phyloP scores from a whole-genome alignment of 1,140 invertebrate species.

The Drosophila nebulosa region DNA sequence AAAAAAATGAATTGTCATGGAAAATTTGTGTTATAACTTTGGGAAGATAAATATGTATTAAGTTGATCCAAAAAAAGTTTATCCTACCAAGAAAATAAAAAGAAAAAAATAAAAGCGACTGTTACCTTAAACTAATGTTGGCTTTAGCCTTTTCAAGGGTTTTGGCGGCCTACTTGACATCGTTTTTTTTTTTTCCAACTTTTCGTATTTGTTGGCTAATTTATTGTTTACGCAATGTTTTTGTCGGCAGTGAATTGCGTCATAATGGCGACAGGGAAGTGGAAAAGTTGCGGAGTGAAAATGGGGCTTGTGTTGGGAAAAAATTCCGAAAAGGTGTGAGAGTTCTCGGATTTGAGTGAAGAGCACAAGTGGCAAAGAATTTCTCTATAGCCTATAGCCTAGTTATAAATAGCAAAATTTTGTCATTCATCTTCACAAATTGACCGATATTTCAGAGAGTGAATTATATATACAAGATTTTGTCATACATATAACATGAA shows the following conservation, averaged over 20 bases:
- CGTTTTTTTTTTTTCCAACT: slow-evolving; percentile 29
- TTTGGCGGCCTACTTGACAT: slow-evolving; percentile 50
- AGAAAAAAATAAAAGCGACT: slow-evolving; percentile 48
- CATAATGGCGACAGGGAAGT: slow-evolving; percentile 28
- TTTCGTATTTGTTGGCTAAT: slow-evolving; percentile 65
- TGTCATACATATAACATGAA: not conserved
- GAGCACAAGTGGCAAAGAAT: slow-evolving; percentile 29
- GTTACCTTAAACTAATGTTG: slow-evolving; percentile 45
- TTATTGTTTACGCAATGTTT: slow-evolving; percentile 70
- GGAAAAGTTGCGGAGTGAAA: not conserved
- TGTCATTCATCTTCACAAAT: slow-evolving; percentile 41
- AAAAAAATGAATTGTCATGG: slow-evolving; percentile 65
- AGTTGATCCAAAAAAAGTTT: slow-evolving; percentile 51
- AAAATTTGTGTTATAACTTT: slow-evolving; percentile 42
- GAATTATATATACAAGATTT: not conserved
- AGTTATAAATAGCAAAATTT: slow-evolving; percentile 64
- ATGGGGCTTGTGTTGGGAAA: not conserved
- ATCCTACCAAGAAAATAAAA: slow-evolving; percentile 22
- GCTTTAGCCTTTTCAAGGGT: slow-evolving; percentile 21
- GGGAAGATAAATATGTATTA: slow-evolving; percentile 16
- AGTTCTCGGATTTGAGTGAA: slow-evolving; percentile 31
- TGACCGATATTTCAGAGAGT: slow-evolving; percentile 53
- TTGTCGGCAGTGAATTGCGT: slow-evolving; percentile 49
- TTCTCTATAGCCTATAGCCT: not conserved
- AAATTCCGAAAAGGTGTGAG: slow-evolving; percentile 48